Evolutionary conservation across 1,140 invertebrate species (phyloP), one percentile per base, ranked within the genome.

Genomic region (Pissodes strobi): DNA sequence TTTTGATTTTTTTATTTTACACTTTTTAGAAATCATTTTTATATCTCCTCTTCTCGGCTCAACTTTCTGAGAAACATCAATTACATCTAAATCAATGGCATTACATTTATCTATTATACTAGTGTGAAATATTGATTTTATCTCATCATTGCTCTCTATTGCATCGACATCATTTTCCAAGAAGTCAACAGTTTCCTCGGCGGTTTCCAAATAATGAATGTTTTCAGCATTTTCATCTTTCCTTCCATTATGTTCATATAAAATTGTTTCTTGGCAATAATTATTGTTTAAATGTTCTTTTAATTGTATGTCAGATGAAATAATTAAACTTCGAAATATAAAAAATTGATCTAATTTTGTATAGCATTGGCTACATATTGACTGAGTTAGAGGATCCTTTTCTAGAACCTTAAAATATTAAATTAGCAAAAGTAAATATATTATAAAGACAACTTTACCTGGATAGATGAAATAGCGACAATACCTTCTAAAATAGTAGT

Each of bases 361-460:
- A 19, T 6, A 56, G 21, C 53, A 56, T 39, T 19, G n/a, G 2
- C 19, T 43, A 23, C 53, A 56, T 22, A 56, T 41, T 15, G 12
- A 56, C 21, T 56, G 53, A 37, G 34, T 15, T 38, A 53, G 10
- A 18, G 34, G 8, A 17, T 56, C 53, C 8, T 41, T 9, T 1
- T 56, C 53, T 23, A 38, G 19, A 13, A 56, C 23, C 53, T 56
- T n/a, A 22, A 56, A 21, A 56, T 15, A 56, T 15, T 21, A 4
- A 55, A 21, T 55, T 13, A 27, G 2, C 1, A 15, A 56, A 22
- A 21, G 4, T 21, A 56, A 41, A 39, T 38, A 22, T 41, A 25
- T 23, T 18, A 10, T 18, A 21, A 0, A 3, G 0, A 2, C n/a
- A 37, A 17, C 13, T 19, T 19, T 53, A 53, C 51, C 22, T 51